Conservation (phyloP, 2,888 invertebrate genomes). For the Hypselothyrea guttata region DNA sequence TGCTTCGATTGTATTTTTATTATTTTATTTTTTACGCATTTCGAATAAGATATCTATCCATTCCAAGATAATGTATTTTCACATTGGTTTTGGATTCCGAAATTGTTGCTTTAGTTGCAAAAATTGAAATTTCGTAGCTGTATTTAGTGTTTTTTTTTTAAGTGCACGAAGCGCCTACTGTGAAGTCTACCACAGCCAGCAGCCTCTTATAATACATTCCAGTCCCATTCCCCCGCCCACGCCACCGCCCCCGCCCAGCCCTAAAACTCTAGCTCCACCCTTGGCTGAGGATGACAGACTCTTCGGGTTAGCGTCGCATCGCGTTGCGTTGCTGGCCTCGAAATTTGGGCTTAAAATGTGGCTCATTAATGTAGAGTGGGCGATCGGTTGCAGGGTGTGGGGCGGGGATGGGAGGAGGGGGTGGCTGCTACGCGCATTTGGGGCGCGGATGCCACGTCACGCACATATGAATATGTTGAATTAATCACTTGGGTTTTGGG, state of each 20-base stretch:
- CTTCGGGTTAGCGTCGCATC: slow-evolving; percentile 12
- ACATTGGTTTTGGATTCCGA: too few species aligned
- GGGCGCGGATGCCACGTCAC: slow-evolving; percentile 34
- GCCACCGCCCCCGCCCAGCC: background rate
- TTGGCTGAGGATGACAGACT: slow-evolving; percentile 16
- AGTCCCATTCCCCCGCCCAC: background rate
- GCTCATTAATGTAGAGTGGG: slow-evolving; percentile 34
- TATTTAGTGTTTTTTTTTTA: too few species aligned
- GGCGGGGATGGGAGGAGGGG: background rate
- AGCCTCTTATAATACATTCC: too few species aligned
- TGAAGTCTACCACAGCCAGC: background rate
- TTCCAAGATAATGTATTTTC: too few species aligned
- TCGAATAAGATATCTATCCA: too few species aligned
- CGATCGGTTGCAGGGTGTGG: background rate
- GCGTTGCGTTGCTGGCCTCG: slow-evolving; percentile 7
- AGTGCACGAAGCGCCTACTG: background rate
- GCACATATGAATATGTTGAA: slow-evolving; percentile 77
- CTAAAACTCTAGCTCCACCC: background rate
- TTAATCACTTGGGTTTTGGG: slow-evolving; percentile 74
- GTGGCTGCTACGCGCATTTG: slow-evolving; percentile 5
- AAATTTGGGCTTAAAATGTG: slow-evolving; percentile 10
- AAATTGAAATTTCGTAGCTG: too few species aligned
- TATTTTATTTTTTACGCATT: too few species aligned
- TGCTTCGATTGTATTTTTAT: too few species aligned
- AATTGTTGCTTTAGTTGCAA: too few species aligned